phyloP scores from a whole-genome alignment of 1,140 invertebrate species.

The Whitmania pigra region DNA sequence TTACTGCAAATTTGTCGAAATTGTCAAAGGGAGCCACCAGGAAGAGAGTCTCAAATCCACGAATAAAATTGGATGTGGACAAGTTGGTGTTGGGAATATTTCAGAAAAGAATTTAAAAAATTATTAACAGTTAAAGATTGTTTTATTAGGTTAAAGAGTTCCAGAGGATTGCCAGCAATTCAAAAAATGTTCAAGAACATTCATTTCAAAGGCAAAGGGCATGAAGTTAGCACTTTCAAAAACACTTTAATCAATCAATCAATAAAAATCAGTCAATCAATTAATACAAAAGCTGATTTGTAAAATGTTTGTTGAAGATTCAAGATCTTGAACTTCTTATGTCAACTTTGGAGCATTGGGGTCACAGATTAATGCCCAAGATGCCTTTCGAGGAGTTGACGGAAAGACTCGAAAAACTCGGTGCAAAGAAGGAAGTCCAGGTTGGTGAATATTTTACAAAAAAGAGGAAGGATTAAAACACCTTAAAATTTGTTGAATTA shows the following conservation, averaged over 20 bases:
- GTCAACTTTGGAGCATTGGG: conserved; percentile 77
- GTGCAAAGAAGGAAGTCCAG: conserved; percentile 44
- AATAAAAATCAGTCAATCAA: too few species aligned
- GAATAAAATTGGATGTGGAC: too few species aligned
- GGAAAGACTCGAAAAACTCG: conserved; percentile 64
- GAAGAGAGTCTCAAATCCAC: too few species aligned
- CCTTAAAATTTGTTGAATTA: too few species aligned
- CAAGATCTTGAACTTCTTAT: conserved; percentile 67
- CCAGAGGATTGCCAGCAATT: conserved; percentile 63
- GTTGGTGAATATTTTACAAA: conserved; percentile 26
- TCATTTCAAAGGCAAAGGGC: conserved; percentile 67
- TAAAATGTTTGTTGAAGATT: conserved; percentile 38
- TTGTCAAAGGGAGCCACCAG: too few species aligned
- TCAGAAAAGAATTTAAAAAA: too few species aligned
- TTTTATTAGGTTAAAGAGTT: conserved; percentile 27
- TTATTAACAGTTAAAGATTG: too few species aligned
- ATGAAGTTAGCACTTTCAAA: conserved; percentile 48
- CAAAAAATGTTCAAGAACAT: conserved; percentile 66
- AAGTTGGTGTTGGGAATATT: too few species aligned
- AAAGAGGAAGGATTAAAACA: too few species aligned
- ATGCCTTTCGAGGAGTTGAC: conserved; percentile 72
- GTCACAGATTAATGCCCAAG: conserved; percentile 73
- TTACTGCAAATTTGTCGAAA: not conserved
- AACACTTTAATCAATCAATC: not conserved
- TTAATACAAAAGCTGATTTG: too few species aligned